Evolutionary conservation across 2,888 invertebrate species (phyloP).

Genomic region (Phengaris alcon): DNA sequence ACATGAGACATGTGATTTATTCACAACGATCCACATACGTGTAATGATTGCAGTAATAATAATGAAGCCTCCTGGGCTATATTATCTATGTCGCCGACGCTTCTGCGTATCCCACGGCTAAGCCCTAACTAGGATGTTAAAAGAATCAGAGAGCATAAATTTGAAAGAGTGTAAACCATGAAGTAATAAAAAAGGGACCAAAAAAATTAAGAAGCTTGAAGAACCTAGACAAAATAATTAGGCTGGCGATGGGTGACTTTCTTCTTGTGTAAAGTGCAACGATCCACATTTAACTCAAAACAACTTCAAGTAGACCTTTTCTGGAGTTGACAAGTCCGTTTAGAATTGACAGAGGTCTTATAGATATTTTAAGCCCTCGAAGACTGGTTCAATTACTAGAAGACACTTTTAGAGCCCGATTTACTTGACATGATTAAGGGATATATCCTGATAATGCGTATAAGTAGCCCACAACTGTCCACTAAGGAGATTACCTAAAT

Average conservation of each 20-base stretch:
- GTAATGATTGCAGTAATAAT: background rate
- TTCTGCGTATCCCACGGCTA: background rate
- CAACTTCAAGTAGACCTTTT: background rate
- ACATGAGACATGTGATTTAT: slow-evolving; percentile 53
- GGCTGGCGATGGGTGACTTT: background rate
- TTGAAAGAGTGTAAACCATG: too few relatives aligned
- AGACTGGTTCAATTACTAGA: background rate
- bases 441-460: slow-evolving; percentile 5
- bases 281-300: background rate
- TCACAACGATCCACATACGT: slow-evolving; percentile 39
- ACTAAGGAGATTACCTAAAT: slow-evolving; percentile 9
- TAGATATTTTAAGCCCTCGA: slow-evolving; percentile 1
- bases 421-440: slow-evolving; percentile 13
- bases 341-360: slow-evolving; percentile 5
- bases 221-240: background rate
- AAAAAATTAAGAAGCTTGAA: too few relatives aligned
- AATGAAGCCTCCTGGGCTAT: background rate
- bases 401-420: background rate
- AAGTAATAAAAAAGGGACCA: too few relatives aligned
- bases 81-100: background rate
- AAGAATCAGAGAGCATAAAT: background rate
- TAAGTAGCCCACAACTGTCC: slow-evolving; percentile 4
- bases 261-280: background rate
- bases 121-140: background rate
- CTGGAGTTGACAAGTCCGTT: slow-evolving; percentile 6